Evolutionary conservation across 37 sponge, comb jelly and placozoan genomes (phyloP).

Genomic region (Agelas oroides): DNA sequence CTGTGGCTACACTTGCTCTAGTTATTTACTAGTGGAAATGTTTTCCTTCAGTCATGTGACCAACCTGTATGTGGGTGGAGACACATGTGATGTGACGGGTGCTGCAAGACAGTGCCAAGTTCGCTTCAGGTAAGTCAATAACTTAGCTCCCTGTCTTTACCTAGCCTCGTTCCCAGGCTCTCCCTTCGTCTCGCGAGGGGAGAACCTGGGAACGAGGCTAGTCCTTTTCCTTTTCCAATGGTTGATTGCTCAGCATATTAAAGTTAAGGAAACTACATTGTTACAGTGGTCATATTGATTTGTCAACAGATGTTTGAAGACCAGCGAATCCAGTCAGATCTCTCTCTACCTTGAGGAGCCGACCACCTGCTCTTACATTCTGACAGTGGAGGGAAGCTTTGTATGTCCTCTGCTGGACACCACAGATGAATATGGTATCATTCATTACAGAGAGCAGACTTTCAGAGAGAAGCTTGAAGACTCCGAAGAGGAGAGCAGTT

Average conservation of each 20-base stretch:
- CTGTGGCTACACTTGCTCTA: too few relatives aligned
- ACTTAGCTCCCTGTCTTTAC: too few relatives aligned
- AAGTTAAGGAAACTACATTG: too few relatives aligned
- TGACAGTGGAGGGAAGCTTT: conserved; percentile 77
- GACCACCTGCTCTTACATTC: conserved; percentile 66
- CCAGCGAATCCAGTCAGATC: conserved; percentile 46
- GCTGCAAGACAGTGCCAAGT: conserved; percentile 68
- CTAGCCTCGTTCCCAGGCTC: neutral
- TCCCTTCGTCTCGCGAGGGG: too few relatives aligned
- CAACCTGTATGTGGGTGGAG: conserved; percentile 76
- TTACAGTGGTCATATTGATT: too few relatives aligned
- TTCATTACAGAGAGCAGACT: neutral
- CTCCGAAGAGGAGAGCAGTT: neutral
- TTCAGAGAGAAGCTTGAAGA: neutral
- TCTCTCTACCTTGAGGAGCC: conserved; percentile 78
- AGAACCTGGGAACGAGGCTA: neutral
- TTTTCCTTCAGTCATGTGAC: conserved; percentile 59
- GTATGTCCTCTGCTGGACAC: conserved; percentile 64
- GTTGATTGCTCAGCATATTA: too few relatives aligned
- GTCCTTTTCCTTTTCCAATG: neutral
- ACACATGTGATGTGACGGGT: conserved; percentile 79
- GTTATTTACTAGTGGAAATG: neutral
- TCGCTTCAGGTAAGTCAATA: conserved; percentile 71
- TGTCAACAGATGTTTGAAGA: conserved; percentile 49
- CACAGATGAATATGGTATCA: conserved; percentile 70